Conservation (phyloP, 2,888 invertebrate genomes). For the Caenorhabditis sp. region DNA sequence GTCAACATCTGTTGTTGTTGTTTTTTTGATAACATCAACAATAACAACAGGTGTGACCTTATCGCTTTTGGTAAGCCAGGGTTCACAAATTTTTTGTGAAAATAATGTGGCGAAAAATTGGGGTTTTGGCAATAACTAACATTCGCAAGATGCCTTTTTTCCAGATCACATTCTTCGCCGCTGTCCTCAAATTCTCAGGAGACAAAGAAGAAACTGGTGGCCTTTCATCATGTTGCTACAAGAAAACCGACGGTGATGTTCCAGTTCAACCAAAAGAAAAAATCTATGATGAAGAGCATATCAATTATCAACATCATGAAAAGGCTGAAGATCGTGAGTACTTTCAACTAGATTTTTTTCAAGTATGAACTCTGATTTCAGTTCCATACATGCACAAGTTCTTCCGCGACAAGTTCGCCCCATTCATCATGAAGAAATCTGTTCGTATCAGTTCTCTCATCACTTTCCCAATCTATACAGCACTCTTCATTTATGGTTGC, state of each 20-base stretch:
- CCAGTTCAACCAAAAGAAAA: conserved; percentile 4
- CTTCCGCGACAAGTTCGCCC: conserved; percentile 64
- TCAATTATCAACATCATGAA: conserved; percentile 49
- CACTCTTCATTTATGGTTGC: conserved; percentile 66
- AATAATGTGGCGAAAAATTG: not conserved
- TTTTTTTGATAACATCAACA: no score
- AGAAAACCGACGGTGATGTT: conserved; percentile 28
- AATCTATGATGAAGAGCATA: not conserved
- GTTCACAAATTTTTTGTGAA: no score
- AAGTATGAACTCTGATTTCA: conserved; percentile 45
- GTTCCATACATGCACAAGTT: conserved; percentile 67
- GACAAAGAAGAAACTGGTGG: conserved; percentile 63
- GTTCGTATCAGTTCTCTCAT: conserved; percentile 55
- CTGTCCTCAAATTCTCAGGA: conserved; percentile 68
- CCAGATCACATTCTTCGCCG: conserved; percentile 67
- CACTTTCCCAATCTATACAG: conserved; percentile 62
- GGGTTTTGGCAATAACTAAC: not conserved
- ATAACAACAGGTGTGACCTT: no score
- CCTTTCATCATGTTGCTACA: conserved; percentile 60
- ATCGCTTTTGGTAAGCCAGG: no score
- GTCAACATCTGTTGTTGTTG: no score
- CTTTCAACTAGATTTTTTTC: not conserved
- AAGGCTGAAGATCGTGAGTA: conserved; percentile 49
- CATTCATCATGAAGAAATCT: conserved; percentile 63
- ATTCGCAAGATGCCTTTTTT: not conserved